A percentile compares a stretch with the other conserved stretches of the same genome.
Conservation (phyloP, 2,797 vertebrate species). For the Phalloptychus januarius region DNA sequence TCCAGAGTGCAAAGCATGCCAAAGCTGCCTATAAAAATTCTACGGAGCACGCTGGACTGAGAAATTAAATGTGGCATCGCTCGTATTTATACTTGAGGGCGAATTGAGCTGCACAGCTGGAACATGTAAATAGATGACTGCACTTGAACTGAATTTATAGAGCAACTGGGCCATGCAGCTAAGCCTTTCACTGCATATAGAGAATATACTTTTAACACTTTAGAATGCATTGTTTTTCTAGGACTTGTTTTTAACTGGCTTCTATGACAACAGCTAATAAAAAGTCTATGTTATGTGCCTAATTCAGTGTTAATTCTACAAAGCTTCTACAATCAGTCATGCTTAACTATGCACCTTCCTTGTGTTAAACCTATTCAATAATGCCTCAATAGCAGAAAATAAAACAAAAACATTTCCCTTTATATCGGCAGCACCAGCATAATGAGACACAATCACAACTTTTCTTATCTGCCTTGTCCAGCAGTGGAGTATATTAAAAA, state of each 20-base stretch:
- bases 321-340: constrained; percentile 60
- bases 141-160: constrained; percentile 47
- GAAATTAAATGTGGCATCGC: constrained; percentile 55
- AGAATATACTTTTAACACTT: constrained; percentile 51
- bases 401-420: constrained; percentile 63
- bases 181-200: constrained; percentile 51
- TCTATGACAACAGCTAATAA: constrained; percentile 53
- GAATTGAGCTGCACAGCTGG: constrained; percentile 62
- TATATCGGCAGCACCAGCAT: constrained; percentile 72
- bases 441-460: constrained; percentile 54
- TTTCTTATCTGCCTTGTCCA: constrained; percentile 63
- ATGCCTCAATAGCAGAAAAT: constrained; percentile 40
- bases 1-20: constrained; percentile 81
- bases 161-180: constrained; percentile 40
- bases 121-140: constrained; percentile 74
- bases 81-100: constrained; percentile 56
- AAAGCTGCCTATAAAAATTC: constrained; percentile 74
- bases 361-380: constrained; percentile 39
- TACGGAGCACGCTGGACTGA: constrained; percentile 66
- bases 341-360: constrained; percentile 46
- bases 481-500: constrained; percentile 63
- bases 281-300: constrained; percentile 57
- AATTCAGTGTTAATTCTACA: constrained; percentile 68
- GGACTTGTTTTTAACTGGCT: constrained; percentile 40
- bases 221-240: constrained; percentile 51